Base-by-base conservation (phyloP, 2,888 invertebrate genomes). In the Leptinotarsa tumamoca region DNA sequence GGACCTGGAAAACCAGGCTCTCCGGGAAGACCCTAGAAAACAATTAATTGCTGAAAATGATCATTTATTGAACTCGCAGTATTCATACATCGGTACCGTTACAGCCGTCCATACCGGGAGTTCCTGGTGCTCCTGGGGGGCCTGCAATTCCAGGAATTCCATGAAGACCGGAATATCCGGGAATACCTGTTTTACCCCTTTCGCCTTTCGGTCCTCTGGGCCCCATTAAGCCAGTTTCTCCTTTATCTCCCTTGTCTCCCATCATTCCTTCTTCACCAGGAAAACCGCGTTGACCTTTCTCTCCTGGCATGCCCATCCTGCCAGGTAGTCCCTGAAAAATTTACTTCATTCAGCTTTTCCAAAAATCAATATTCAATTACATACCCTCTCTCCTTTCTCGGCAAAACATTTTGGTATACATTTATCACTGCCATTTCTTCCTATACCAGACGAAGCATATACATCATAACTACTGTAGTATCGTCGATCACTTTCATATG, bases 51-150 rank as follows among this genome's bases (percentile, higher is more conserved):
- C 43, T 43, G 50, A 72, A 72, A 73, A 54, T 17, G 63, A 75
- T 61, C 56, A 50, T 54, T 21, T 67, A 43, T 74, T n/a, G 52
- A 69, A 69, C 68, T 10, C n/a, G 67, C 66, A 74, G 75, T 27
- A 23, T 33, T 90, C 92, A 91, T 91, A 96, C 96, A 88, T 97
- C 97, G 72, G 97, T 96, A 85, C 98, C 98, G 85, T 98, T 98
- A 86, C 98, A 99, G 14, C 98, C 99, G 86, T 98, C 98, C 83
- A 94, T 71, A 90, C 98, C 98, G 58, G 95, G 93, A 63, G 92
- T 89, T 82, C 98, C 98, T n/a, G 95, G 90, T 0, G 90, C 85
- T 69, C 97, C 95, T 0, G 91, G 83, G 73, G 90, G 90, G 51
- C 95, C 95, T 85, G 91, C 92, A 76, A 91, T 86, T 76, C 95